Base-by-base conservation (phyloP, 2,888 invertebrate genomes). In the Melinaea menophilus region DNA sequence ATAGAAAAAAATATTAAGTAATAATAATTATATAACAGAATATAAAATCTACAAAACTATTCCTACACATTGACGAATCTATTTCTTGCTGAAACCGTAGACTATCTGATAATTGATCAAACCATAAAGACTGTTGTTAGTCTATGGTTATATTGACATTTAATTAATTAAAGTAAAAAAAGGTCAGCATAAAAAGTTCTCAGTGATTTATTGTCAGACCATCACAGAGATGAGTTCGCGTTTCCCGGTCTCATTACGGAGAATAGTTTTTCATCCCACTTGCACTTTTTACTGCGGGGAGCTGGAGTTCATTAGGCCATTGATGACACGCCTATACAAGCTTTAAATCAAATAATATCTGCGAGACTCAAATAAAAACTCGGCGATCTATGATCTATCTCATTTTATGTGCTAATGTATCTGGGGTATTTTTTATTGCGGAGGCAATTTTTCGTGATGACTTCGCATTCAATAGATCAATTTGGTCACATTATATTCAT, bases 221-320 rank as follows among this genome's bases (percentile, higher is more conserved):
- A 51, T 51, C 31, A 9, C 31, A 2, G 31, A 31, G 9, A 31
- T 51, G 51, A 51, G 51, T 51, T 51, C 1, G 31, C 51, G 51
- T 51, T 51, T 51, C 31, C 41, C 41, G 31, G 31, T 51, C 31
- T 59, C 54, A 22, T 59, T 54, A 58, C 37, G 47, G 7, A 31
- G 33, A 58, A 62, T 62, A 62, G 62, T 62, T 62, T 62, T 58
- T 54, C 51, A 41, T 59, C 41, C 51, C 31, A 51, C 59, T 59
- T 59, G 59, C 54, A 35, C 41, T 59, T 54, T 54, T 59, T 54
- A 31, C 31, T 51, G 31, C 51, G 31, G 31, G 51, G 51, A 31
- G 51, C 41, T 41, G 11, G 5, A 51, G 51, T 51, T 51, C 51
- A 51, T 51, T 51, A 51, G 51, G n/a, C 31, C n/a, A 9, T 51